A percentile compares a stretch with the other conserved stretches of the same genome.
These are phyloP conservation scores for Phortica variegata DNA, from an alignment of 1,140 invertebrate genomes.

Conservation along the genomic window DNA sequence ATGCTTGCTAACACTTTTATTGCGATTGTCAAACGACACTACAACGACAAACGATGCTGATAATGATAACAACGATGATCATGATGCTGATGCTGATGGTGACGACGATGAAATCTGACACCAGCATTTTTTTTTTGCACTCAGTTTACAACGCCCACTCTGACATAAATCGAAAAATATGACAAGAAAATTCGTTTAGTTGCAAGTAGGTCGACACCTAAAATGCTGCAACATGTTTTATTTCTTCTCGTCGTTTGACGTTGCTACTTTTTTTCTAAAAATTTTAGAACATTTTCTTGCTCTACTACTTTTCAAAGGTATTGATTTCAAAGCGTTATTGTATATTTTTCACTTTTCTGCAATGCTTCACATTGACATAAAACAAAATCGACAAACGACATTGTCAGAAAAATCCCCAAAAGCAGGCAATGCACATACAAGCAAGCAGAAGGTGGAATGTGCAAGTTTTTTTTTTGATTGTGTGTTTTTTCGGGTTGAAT, in stretches of 20 bases:
- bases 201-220: neutral
- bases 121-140: slow-evolving; percentile 23
- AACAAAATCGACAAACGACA: slow-evolving; percentile 14
- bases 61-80: neutral
- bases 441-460: slow-evolving; percentile 1
- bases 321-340: slow-evolving; percentile 35
- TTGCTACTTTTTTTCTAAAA: slow-evolving; percentile 20
- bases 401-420: slow-evolving; percentile 30
- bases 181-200: slow-evolving; percentile 50
- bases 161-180: slow-evolving; percentile 53
- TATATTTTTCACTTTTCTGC: slow-evolving; percentile 23
- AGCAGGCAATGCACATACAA: neutral
- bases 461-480: slow-evolving; percentile 2
- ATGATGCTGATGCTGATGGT: no score
- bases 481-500: slow-evolving; percentile 5
- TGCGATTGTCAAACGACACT: slow-evolving; percentile 48
- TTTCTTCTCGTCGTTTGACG: no score
- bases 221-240: no score
- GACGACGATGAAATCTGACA: slow-evolving; percentile 32
- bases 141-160: slow-evolving; percentile 20
- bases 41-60: slow-evolving; percentile 30
- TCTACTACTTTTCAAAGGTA: slow-evolving; percentile 43
- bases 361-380: slow-evolving; percentile 20
- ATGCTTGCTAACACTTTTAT: slow-evolving; percentile 52
- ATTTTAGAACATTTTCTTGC: slow-evolving; percentile 41